A percentile compares a stretch with the other conserved stretches of the same genome.
These are phyloP conservation scores for Campoletis sonorensis DNA, from an alignment of 1,140 invertebrate species.

Conservation along the genomic window DNA sequence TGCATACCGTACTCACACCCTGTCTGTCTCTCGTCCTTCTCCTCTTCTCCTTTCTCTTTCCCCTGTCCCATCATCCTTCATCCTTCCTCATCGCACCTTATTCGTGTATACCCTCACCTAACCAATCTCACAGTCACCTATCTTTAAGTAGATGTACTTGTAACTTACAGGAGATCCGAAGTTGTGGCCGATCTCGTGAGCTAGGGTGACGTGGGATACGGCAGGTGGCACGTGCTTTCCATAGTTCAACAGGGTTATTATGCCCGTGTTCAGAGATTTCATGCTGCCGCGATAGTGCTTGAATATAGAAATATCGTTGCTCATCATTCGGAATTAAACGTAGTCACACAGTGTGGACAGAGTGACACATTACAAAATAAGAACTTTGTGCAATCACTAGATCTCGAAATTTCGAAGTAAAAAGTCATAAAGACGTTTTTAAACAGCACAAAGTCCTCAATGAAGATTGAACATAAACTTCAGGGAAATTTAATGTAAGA, in stretches of 20 bases:
- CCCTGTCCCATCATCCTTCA: not conserved
- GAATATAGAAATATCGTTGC: constrained; percentile 61
- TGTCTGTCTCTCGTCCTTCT: constrained; percentile 12
- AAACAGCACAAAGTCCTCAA: no score
- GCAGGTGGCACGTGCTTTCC: constrained; percentile 97
- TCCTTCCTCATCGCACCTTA: not conserved
- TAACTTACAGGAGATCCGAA: constrained; percentile 95
- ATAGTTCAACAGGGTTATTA: constrained; percentile 98
- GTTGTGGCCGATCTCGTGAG: constrained; percentile 99
- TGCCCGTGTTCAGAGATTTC: constrained; percentile 98
- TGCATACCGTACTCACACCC: constrained; percentile 11
- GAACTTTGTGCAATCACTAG: no score
- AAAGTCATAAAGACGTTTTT: no score
- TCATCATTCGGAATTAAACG: not conserved
- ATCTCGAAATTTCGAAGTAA: no score
- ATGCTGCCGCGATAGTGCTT: constrained; percentile 95
- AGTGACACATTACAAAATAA: no score
- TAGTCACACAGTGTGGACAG: not conserved
- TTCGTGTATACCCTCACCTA: constrained; percentile 21
- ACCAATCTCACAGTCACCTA: constrained; percentile 12
- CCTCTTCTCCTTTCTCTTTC: not conserved
- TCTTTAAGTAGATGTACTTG: constrained; percentile 44
- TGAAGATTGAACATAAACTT: no score
- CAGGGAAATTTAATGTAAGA: no score
- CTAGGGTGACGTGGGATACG: constrained; percentile 98